Evolutionary conservation across 2,113 vertebrate species (phyloP).

Genomic region (Ochotona curzoniae): DNA sequence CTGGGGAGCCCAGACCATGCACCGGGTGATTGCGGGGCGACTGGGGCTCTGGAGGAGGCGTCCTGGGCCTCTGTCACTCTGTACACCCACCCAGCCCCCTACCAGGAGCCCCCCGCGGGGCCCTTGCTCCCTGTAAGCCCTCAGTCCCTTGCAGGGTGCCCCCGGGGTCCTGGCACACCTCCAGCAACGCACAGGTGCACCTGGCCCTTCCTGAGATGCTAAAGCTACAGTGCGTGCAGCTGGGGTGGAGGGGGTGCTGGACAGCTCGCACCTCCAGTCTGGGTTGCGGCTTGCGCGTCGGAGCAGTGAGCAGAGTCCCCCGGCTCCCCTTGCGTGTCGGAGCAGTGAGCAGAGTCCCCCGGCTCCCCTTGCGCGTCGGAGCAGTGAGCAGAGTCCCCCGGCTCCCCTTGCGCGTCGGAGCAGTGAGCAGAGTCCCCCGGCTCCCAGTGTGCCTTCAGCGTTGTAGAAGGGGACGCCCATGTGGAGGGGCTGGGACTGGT

Average conservation of each 20-base stretch:
- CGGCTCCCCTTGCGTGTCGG: no score
- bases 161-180: accelerated
- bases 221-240: not conserved
- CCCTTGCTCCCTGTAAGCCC: not conserved
- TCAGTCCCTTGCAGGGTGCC: not conserved
- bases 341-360: not conserved
- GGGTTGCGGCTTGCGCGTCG: no score
- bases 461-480: not conserved
- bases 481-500: not conserved
- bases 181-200: no score
- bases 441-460: not conserved
- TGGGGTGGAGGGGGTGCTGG: no score
- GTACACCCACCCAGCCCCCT: accelerated
- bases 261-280: no score
- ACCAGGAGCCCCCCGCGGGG: accelerated
- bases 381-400: not conserved
- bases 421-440: not conserved
- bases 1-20: not conserved
- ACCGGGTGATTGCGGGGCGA: accelerated
- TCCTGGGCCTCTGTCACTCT: not conserved
- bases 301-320: not conserved
- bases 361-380: no score
- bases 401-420: not conserved
- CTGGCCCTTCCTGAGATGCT: accelerated
- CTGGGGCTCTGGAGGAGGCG: not conserved